These are phyloP conservation scores for Lydus trimaculatus DNA, from an alignment of 2,888 invertebrate genomes.

Conservation along the genomic window DNA sequence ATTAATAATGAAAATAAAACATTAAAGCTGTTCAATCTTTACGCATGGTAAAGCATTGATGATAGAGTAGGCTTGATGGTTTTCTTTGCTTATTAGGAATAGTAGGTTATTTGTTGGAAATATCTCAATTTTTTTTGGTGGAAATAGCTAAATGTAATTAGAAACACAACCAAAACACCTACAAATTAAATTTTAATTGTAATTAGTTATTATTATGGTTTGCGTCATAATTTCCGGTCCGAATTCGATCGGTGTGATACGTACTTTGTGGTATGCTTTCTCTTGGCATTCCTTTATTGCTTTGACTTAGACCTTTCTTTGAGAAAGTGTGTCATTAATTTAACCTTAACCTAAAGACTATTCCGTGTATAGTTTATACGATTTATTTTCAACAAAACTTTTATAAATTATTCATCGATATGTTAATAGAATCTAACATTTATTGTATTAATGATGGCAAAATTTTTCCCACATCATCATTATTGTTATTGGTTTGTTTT, in stretches of 20 bases:
- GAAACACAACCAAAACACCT: not conserved
- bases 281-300: conserved; percentile 53
- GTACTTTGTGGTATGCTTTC: conserved; percentile 52
- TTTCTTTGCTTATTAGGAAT: conserved; percentile 25
- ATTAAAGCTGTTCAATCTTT: conserved; percentile 16
- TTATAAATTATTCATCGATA: not conserved
- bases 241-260: conserved; percentile 38
- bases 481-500: no score
- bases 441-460: no score
- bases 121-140: no score
- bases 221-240: conserved; percentile 33
- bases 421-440: not conserved
- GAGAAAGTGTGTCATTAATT: conserved; percentile 59
- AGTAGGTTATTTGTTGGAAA: conserved; percentile 24
- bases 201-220: not conserved
- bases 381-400: not conserved
- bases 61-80: conserved; percentile 16
- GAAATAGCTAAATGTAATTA: not conserved
- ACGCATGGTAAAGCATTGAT: not conserved
- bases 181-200: not conserved
- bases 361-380: not conserved
- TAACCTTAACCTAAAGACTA: conserved; percentile 58
- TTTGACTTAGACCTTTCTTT: conserved; percentile 60
- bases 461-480: no score
- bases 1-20: conserved; percentile 25